Conservation (phyloP, 2,888 invertebrate species). For the Pristionchus maxplancki region DNA sequence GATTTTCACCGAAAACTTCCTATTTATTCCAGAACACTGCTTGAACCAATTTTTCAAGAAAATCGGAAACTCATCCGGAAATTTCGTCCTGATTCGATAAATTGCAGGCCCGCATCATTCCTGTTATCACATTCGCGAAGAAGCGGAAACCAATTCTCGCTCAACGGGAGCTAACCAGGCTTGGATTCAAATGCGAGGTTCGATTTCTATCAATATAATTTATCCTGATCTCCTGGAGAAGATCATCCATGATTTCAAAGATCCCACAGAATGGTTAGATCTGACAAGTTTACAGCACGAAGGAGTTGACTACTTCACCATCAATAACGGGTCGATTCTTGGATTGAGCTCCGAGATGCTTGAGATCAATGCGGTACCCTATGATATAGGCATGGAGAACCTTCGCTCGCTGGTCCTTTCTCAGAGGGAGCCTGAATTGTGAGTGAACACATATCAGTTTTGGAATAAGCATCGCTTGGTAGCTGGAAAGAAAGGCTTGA, state of each 20-base stretch:
- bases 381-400: constrained; percentile 26
- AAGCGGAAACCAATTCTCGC: constrained; percentile 45
- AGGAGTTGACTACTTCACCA: constrained; percentile 50
- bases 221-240: too few relatives aligned
- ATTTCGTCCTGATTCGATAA: too few relatives aligned
- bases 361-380: constrained; percentile 47
- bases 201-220: too few relatives aligned
- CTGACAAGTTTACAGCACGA: constrained; percentile 42
- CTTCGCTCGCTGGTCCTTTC: constrained; percentile 16
- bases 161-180: not conserved
- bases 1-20: too few relatives aligned
- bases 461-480: too few relatives aligned
- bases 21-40: too few relatives aligned
- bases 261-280: too few relatives aligned
- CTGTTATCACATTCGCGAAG: constrained; percentile 49
- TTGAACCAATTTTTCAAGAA: too few relatives aligned
- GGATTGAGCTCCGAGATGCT: constrained; percentile 40
- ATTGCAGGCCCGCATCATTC: constrained; percentile 35
- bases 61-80: too few relatives aligned
- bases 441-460: too few relatives aligned
- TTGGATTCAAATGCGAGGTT: constrained; percentile 49
- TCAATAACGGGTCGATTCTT: constrained; percentile 51
- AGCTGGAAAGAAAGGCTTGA: too few relatives aligned
- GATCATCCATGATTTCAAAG: too few relatives aligned
- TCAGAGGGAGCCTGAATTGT: constrained; percentile 38